Conservation (phyloP, 2,888 invertebrate species). For the Machimus atricapillus region DNA sequence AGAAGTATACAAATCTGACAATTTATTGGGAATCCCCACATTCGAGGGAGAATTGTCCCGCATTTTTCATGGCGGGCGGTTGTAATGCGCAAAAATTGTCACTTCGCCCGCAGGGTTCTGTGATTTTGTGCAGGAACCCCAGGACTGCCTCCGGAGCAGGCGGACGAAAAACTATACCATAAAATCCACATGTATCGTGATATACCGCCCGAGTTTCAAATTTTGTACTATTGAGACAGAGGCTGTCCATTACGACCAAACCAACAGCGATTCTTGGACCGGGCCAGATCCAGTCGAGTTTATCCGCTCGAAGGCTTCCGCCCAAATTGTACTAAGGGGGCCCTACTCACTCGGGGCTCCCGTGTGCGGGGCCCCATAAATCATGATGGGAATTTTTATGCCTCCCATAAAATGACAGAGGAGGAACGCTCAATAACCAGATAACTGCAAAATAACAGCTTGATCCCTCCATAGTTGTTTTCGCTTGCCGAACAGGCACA, state of each 20-base stretch:
- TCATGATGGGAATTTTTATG: constrained; percentile 41
- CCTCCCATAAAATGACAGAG: constrained; percentile 39
- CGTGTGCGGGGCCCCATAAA: constrained; percentile 6
- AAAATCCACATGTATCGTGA: constrained; percentile 29
- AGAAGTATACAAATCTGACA: constrained; percentile 11
- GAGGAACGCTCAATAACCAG: constrained; percentile 35
- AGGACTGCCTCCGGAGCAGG: not conserved
- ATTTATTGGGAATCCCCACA: not conserved
- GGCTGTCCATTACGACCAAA: constrained; percentile 17
- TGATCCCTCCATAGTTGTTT: constrained; percentile 37
- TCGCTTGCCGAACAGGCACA: constrained; percentile 27
- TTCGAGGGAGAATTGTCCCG: constrained; percentile 11
- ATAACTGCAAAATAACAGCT: constrained; percentile 44
- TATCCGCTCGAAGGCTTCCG: not conserved
- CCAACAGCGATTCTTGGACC: not conserved
- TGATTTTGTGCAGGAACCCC: not conserved
- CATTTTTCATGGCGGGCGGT: not conserved
- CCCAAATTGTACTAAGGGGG: not conserved
- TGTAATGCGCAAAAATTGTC: constrained; percentile 23
- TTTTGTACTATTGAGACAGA: constrained; percentile 31
- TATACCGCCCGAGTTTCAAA: not conserved
- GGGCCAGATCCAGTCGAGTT: not conserved
- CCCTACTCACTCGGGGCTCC: not conserved
- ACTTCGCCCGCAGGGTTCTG: not conserved
- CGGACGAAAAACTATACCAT: not conserved